These are phyloP conservation scores for Conistra vaccinii DNA, from an alignment of 2,888 invertebrate genomes.

Conservation along the genomic window DNA sequence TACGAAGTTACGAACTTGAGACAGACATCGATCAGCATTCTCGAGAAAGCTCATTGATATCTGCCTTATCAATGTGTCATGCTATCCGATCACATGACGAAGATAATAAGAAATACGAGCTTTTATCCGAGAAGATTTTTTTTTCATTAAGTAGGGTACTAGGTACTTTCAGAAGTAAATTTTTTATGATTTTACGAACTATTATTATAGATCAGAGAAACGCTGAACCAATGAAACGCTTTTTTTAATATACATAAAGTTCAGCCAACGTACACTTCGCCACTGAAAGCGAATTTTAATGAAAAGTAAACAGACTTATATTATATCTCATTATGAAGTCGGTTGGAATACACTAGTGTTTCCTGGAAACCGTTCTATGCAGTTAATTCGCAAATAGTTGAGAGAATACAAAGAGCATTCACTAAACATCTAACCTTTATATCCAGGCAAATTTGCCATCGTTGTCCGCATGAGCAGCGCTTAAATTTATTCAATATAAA, in stretches of 20 bases:
- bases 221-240: background rate
- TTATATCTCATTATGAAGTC: no score
- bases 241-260: background rate
- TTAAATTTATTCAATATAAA: no score
- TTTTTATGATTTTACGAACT: background rate
- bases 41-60: background rate
- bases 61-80: background rate
- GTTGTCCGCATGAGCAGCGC: background rate
- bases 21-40: constrained; percentile 8
- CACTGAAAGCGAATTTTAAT: no score
- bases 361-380: no score
- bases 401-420: no score
- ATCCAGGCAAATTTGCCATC: background rate
- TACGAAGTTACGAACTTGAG: background rate
- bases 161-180: background rate
- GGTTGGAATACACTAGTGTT: no score
- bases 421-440: background rate
- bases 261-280: no score
- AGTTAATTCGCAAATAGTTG: no score
- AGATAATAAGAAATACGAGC: constrained; percentile 7
- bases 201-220: background rate
- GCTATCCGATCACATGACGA: constrained; percentile 2
- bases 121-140: background rate
- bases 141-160: background rate
- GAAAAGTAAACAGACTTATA: background rate